Percentiles rank a stretch among this genome's conserved stretches.
These are phyloP conservation scores for Platypus cylindrus DNA, from an alignment of 2,888 invertebrate species.

Conservation along the genomic window DNA sequence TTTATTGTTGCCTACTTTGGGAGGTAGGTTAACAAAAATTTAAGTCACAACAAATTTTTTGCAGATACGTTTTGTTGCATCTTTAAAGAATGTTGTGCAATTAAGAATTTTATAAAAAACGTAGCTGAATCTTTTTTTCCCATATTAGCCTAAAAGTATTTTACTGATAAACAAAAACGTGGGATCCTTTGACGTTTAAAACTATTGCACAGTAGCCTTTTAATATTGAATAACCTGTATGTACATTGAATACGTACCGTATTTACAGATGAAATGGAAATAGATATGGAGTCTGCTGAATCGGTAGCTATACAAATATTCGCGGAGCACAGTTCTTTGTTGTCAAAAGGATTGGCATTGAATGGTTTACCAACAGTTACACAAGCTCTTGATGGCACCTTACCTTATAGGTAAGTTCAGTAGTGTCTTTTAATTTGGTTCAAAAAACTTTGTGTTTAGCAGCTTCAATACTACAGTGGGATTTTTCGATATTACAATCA, in stretches of 20 bases:
- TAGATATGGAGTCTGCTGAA: slow-evolving; percentile 60
- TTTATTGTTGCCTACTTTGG: slow-evolving; percentile 50
- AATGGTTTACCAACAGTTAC: slow-evolving; percentile 76
- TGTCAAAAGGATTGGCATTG: slow-evolving; percentile 82
- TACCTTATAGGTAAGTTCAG: slow-evolving; percentile 73
- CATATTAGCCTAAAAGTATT: too few relatives aligned
- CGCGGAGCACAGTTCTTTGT: slow-evolving; percentile 51
- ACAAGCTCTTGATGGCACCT: slow-evolving; percentile 80
- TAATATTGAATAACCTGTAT: not conserved
- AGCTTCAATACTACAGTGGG: too few relatives aligned
- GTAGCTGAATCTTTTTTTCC: too few relatives aligned
- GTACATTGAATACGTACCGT: not conserved
- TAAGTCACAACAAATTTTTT: too few relatives aligned
- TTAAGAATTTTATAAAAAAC: too few relatives aligned
- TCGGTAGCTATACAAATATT: slow-evolving; percentile 49
- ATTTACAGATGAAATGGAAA: slow-evolving; percentile 51
- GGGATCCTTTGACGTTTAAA: too few relatives aligned
- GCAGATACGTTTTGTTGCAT: too few relatives aligned
- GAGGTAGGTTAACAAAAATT: slow-evolving; percentile 30
- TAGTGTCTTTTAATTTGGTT: too few relatives aligned
- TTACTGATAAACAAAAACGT: too few relatives aligned
- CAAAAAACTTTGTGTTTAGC: too few relatives aligned
- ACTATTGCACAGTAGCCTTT: not conserved
- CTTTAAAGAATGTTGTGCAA: too few relatives aligned
- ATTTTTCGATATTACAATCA: too few relatives aligned